Evolutionary conservation across 2,113 vertebrate genomes (phyloP), one percentile per base, ranked within the genome.

Genomic region (Corythornis vintsioides): DNA sequence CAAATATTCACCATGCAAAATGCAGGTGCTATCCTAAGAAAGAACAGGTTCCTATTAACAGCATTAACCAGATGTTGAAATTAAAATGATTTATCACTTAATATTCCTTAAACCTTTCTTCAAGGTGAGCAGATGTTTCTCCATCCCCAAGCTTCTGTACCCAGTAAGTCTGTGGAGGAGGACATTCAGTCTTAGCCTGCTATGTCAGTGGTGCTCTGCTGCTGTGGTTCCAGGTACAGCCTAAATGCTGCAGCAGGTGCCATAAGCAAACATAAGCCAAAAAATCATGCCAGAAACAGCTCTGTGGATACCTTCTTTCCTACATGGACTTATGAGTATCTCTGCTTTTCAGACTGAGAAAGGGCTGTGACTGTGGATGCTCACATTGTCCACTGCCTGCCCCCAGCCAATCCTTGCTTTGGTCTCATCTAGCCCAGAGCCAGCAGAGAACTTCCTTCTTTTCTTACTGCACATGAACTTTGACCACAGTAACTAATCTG

Each of bases 61-160:
- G 8, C 40, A 92, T 83, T 45, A 87, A 82, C 3, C 9, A 70
- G 38, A 70, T 87, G 84, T 83, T 56, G 33, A 89, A 92, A 73
- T 47, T 33, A 25, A 56, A 89, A 64, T 28, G 19, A 48, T 50
- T 76, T 55, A 74, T 47, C n/a, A 45, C 26, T 71, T 45, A 24
- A 67, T 31, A 86, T 60, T 63, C 38, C 18, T n/a, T 7, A 64
- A 83, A 74, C 17, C 8, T 57, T 47, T 71, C n/a, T 78, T 63
- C 59, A 83, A 65, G 38, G 24, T 4, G 21, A 26, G 13, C 22
- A 80, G 43, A 63, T 24, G 7, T 77, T 79, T 85, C 33, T 77
- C 8, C 26, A 40, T 20, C 15, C 10, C 38, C 15, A 38, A 47
- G 31, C 25, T 35, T 80, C 82, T 7, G 4, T 16, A 61, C 18